These are phyloP conservation scores for Diploptera punctata DNA, from an alignment of 2,888 invertebrate genomes.

Conservation along the genomic window DNA sequence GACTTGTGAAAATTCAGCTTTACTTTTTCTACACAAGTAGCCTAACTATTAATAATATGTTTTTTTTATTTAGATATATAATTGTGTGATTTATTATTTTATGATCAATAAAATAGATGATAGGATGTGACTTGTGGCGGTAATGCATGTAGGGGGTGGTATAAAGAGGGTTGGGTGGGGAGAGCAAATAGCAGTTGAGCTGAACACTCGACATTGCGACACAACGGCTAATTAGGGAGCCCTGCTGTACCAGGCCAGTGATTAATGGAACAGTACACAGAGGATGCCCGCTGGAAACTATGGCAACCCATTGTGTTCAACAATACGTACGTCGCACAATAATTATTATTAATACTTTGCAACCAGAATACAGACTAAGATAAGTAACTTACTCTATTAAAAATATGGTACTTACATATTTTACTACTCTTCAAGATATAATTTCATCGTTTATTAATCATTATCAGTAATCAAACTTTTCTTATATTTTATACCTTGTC, in stretches of 20 bases:
- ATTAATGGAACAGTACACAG: constrained; percentile 28
- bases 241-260: constrained; percentile 17
- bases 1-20: no score
- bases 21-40: no score
- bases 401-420: no score
- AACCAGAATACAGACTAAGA: constrained; percentile 8
- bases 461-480: no score
- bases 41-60: no score
- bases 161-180: neutral
- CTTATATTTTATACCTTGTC: no score
- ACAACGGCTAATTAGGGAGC: constrained; percentile 29
- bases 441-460: no score
- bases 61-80: no score
- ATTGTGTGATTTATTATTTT: no score
- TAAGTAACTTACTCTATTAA: no score
- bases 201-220: constrained; percentile 28
- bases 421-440: no score
- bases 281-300: constrained; percentile 26
- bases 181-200: constrained; percentile 30
- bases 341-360: constrained; percentile 19
- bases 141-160: neutral
- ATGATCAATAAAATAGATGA: no score
- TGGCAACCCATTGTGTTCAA: constrained; percentile 28
- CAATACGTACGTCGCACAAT: constrained; percentile 18
- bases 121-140: neutral